Evolutionary conservation across 1,140 invertebrate genomes (phyloP).

Genomic region (Bombus huntii): DNA sequence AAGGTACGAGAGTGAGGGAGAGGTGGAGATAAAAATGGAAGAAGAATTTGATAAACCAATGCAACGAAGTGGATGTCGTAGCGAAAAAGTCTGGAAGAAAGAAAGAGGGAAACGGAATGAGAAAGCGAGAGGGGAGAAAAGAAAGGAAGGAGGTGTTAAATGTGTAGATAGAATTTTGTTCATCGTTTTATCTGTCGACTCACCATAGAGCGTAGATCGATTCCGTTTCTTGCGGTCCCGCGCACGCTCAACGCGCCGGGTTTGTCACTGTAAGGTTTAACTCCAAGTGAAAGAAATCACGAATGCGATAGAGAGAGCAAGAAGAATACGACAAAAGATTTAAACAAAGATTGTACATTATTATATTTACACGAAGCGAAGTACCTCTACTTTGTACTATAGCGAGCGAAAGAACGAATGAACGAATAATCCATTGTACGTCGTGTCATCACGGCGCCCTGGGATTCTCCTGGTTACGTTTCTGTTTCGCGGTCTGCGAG

Average conservation of each 20-base stretch:
- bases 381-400: constrained; percentile 60
- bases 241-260: constrained; percentile 39
- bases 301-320: background rate
- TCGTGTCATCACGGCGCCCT: background rate
- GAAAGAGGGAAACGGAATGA: background rate
- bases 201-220: constrained; percentile 59
- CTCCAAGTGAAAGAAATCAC: constrained; percentile 62
- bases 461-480: background rate
- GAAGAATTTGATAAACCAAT: constrained; percentile 18
- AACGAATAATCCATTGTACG: background rate
- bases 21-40: background rate
- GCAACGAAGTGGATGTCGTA: constrained; percentile 51
- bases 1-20: background rate
- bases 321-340: background rate
- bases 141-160: background rate
- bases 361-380: constrained; percentile 78
- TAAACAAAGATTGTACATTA: constrained; percentile 78
- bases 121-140: background rate
- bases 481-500: constrained; percentile 9
- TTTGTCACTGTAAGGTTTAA: constrained; percentile 79
- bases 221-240: constrained; percentile 23
- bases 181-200: constrained; percentile 57
- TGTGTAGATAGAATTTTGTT: constrained; percentile 57
- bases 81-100: background rate
- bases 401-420: constrained; percentile 32